These are phyloP conservation scores for Drosophila teissieri DNA, from an alignment of 1,140 invertebrate genomes.

Conservation along the genomic window DNA sequence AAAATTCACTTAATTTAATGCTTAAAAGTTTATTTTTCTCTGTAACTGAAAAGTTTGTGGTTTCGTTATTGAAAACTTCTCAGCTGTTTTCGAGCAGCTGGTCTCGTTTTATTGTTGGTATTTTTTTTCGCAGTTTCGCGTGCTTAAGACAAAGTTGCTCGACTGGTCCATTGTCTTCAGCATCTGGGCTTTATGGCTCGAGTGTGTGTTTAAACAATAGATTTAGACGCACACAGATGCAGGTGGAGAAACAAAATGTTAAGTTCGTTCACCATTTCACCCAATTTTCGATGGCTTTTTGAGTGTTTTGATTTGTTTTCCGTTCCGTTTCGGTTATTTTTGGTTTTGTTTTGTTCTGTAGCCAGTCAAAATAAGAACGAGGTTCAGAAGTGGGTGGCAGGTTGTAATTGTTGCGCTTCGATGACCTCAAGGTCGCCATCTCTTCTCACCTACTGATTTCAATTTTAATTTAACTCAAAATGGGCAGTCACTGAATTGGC, in stretches of 20 bases:
- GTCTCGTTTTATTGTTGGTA: constrained; percentile 46
- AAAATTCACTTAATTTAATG: neutral
- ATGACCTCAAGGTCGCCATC: constrained; percentile 9
- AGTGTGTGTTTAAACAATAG: constrained; percentile 47
- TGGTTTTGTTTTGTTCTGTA: neutral
- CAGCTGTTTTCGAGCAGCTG: constrained; percentile 53
- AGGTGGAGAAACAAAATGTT: constrained; percentile 26
- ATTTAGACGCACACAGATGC: constrained; percentile 12
- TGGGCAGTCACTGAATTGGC: neutral
- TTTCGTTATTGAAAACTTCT: constrained; percentile 44
- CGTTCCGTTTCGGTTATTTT: constrained; percentile 36
- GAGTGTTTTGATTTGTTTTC: constrained; percentile 42
- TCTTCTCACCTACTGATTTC: neutral
- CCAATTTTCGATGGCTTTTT: constrained; percentile 59
- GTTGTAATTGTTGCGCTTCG: constrained; percentile 1
- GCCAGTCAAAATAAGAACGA: neutral
- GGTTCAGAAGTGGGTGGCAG: neutral
- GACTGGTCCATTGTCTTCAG: constrained; percentile 61
- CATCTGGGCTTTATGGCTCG: constrained; percentile 8
- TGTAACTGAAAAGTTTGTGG: constrained; percentile 30
- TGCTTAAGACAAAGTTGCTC: constrained; percentile 52
- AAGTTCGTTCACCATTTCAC: constrained; percentile 80
- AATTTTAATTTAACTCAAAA: neutral
- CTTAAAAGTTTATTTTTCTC: neutral
- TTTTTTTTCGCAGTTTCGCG: constrained; percentile 48